Conservation (phyloP, 2,113 vertebrate species). For the Periophthalmus modestus region DNA sequence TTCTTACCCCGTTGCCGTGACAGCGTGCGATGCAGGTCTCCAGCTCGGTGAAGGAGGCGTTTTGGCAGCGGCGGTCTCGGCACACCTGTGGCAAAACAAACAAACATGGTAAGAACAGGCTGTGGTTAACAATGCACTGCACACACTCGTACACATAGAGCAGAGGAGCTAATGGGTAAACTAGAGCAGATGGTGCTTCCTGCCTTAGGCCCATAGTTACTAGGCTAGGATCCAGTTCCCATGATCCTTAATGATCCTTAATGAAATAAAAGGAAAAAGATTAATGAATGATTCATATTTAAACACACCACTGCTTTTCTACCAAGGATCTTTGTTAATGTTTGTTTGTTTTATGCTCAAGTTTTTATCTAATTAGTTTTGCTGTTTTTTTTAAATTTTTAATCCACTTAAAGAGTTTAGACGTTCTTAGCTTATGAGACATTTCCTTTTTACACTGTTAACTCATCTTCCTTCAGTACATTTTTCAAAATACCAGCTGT, state of each 20-base stretch:
- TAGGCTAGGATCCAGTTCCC: background rate
- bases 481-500: background rate
- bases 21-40: conserved; percentile 83
- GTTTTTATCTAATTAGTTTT: too few species aligned
- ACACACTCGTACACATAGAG: background rate
- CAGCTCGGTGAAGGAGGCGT: conserved; percentile 84
- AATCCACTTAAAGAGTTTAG: too few species aligned
- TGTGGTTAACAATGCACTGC: conserved; percentile 16
- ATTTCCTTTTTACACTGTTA: too few species aligned
- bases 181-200: background rate
- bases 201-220: background rate
- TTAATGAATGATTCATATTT: background rate
- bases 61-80: conserved; percentile 85
- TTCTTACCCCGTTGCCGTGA: conserved; percentile 73
- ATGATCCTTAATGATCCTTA: background rate
- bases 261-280: background rate
- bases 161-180: conserved; percentile 10
- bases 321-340: background rate
- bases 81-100: conserved; percentile 82
- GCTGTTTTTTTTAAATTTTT: too few species aligned
- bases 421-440: too few species aligned
- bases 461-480: too few species aligned
- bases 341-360: background rate
- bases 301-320: background rate
- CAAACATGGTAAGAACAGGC: conserved; percentile 23